Evolutionary conservation across 92 coral and sea anemone species (phyloP).

Genomic region (Siderastrea siderea): DNA sequence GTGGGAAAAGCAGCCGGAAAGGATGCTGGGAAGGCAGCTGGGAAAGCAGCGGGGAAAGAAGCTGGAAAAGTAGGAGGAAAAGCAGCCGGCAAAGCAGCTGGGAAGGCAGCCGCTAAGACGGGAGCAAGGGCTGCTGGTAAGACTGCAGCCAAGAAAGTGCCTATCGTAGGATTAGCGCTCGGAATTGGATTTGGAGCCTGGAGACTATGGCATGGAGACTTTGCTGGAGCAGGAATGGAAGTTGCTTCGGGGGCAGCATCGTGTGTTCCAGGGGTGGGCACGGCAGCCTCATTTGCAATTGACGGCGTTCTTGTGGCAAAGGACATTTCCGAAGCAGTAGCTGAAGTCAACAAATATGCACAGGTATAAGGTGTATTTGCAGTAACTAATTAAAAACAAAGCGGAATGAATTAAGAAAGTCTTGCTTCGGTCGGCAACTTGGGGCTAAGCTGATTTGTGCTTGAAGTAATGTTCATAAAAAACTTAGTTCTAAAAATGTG

Average conservation of each 20-base stretch:
- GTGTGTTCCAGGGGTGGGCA: slow-evolving; percentile 53
- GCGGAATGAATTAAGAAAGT: too few relatives aligned
- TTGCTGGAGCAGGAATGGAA: slow-evolving; percentile 50
- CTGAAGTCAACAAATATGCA: neutral
- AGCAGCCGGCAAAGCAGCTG: slow-evolving; percentile 29
- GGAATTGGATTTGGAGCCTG: slow-evolving; percentile 54
- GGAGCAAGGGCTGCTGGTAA: slow-evolving; percentile 25
- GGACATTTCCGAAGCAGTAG: slow-evolving; percentile 39
- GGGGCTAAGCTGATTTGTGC: too few relatives aligned
- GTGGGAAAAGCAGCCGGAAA: too few relatives aligned
- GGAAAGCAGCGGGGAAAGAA: slow-evolving; percentile 5
- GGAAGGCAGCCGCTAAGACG: slow-evolving; percentile 34
- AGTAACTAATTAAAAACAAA: too few relatives aligned
- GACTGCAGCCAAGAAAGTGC: slow-evolving; percentile 38
- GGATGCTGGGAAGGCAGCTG: neutral
- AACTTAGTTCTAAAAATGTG: too few relatives aligned
- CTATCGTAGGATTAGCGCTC: slow-evolving; percentile 29
- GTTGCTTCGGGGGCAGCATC: slow-evolving; percentile 54
- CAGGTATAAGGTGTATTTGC: slow-evolving; percentile 29
- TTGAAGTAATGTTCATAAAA: too few relatives aligned
- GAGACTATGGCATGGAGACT: slow-evolving; percentile 44
- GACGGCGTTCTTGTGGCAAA: slow-evolving; percentile 45
- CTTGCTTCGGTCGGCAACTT: too few relatives aligned
- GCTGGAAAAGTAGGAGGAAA: slow-evolving; percentile 10
- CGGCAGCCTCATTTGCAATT: slow-evolving; percentile 42